A percentile compares a stretch with the other conserved stretches of the same genome.
phyloP scores from a whole-genome alignment of 2,888 invertebrate genomes.

The Drosophila vallismaia region DNA sequence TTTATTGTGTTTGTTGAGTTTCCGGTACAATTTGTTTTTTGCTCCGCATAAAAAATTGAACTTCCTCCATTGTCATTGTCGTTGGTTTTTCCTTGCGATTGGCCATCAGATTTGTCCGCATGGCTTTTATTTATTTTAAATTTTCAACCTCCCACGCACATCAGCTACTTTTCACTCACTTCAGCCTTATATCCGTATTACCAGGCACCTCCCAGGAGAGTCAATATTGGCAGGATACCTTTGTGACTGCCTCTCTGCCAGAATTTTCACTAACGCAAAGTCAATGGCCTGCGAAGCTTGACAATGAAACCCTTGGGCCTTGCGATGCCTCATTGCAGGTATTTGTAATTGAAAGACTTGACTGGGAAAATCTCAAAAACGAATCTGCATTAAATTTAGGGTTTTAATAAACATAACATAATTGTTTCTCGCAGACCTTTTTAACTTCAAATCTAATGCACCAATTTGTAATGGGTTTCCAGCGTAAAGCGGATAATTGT shows the following conservation, averaged over 20 bases:
- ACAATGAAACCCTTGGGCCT: background rate
- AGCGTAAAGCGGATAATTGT: background rate
- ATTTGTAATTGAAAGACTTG: background rate
- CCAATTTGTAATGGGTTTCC: background rate
- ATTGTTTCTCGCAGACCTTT: background rate
- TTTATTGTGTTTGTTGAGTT: constrained; percentile 75
- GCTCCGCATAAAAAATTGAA: constrained; percentile 55
- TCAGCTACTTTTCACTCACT: constrained; percentile 1
- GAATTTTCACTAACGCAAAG: background rate
- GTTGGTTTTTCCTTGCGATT: background rate
- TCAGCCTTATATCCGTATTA: background rate
- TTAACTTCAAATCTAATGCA: background rate
- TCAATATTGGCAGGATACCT: background rate
- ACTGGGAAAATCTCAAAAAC: background rate
- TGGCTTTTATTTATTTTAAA: constrained; percentile 5
- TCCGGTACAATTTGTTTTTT: constrained; percentile 75
- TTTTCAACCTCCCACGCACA: background rate
- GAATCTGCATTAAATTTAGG: background rate
- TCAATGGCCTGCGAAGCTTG: background rate
- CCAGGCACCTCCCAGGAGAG: background rate
- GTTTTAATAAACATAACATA: no score
- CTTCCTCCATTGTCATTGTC: constrained; percentile 30
- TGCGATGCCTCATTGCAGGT: background rate
- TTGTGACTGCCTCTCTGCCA: background rate
- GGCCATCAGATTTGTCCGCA: background rate